Conservation (phyloP, 92 coral and sea anemone genomes). For the Porites rus region DNA sequence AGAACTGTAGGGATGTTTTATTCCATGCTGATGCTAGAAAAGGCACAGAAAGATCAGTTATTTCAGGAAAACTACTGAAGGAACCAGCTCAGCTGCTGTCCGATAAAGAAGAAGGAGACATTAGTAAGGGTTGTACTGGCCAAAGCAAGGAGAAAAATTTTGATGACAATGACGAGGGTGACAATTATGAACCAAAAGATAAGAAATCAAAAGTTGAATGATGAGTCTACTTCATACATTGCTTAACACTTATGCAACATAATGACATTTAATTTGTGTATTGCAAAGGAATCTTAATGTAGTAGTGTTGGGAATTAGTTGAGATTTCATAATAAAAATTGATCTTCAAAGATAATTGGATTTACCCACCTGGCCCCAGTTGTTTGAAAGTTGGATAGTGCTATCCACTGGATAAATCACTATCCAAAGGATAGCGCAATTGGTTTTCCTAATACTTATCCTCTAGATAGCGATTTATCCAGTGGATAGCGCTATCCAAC, state of each 20-base stretch:
- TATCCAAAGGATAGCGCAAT: too few relatives aligned
- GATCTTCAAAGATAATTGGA: too few relatives aligned
- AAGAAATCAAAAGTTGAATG: constrained; percentile 20
- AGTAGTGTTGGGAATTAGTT: too few relatives aligned
- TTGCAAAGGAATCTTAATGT: too few relatives aligned
- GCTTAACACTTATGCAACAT: background rate
- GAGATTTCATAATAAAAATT: too few relatives aligned
- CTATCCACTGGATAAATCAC: too few relatives aligned
- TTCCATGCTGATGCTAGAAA: constrained; percentile 87
- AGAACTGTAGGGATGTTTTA: constrained; percentile 83
- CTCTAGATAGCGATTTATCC: too few relatives aligned
- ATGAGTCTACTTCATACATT: background rate
- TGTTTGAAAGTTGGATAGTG: too few relatives aligned
- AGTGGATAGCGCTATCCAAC: too few relatives aligned
- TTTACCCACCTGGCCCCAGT: too few relatives aligned
- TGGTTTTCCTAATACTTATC: too few relatives aligned
- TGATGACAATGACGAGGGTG: constrained; percentile 16
- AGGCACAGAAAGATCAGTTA: constrained; percentile 69
- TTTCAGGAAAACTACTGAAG: constrained; percentile 38
- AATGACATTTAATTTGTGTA: too few relatives aligned
- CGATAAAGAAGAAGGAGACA: background rate
- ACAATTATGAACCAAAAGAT: constrained; percentile 2
- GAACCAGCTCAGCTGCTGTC: background rate
- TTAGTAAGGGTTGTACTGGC: background rate
- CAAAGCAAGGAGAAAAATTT: background rate